Percentiles rank a stretch among this genome's conserved stretches.
Conservation (phyloP, 2,113 vertebrate species). For the Ivindomyrus marchei region DNA sequence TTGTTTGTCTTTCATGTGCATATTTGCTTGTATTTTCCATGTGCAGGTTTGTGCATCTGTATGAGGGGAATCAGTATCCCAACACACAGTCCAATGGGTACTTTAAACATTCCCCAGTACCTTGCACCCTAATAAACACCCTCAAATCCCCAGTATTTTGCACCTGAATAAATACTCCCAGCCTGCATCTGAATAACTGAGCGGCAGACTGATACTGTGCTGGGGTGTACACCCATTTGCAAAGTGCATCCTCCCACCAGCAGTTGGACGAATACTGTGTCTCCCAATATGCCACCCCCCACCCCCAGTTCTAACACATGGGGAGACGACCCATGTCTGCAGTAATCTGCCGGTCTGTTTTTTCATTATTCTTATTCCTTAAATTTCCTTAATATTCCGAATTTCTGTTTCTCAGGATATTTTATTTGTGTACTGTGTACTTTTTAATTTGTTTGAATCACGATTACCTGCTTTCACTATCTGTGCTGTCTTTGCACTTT, state of each 20-base stretch:
- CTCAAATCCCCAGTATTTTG: background rate
- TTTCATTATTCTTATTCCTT: background rate
- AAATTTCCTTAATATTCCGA: background rate
- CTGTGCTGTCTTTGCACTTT: background rate
- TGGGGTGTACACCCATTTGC: background rate
- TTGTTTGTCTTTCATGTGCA: background rate
- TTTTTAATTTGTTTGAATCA: background rate
- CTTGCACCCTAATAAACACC: background rate
- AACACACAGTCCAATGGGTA: background rate
- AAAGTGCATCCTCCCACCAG: background rate
- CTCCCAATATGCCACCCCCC: background rate
- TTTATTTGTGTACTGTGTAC: background rate
- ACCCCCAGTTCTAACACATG: background rate
- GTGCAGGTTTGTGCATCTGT: background rate
- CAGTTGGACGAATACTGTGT: background rate
- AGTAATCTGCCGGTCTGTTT: background rate
- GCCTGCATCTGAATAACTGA: background rate
- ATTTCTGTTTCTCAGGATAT: background rate
- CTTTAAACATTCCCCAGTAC: background rate
- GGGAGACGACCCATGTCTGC: background rate
- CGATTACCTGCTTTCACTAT: background rate
- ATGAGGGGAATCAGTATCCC: constrained; percentile 12
- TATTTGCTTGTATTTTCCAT: constrained; percentile 16
- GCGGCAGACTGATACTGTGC: background rate
- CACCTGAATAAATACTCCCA: background rate